Evolutionary conservation across 2,797 vertebrate species (phyloP), one percentile per base, ranked within the genome.

Genomic region (Sparus aurata): DNA sequence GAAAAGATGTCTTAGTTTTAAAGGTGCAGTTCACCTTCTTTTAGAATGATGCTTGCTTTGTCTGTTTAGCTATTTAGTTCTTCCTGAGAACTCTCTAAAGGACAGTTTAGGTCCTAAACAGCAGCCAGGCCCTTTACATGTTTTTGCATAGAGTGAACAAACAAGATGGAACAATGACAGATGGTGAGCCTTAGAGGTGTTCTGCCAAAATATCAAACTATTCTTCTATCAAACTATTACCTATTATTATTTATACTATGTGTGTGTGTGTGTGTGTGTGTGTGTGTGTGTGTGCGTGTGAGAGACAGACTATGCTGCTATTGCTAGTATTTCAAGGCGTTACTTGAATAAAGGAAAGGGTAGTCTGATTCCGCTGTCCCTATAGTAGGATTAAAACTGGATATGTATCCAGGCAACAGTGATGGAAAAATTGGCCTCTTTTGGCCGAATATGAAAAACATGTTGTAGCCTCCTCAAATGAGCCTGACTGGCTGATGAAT

Each of bases 301-400:
- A 4, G 45, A 43, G 41, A 45, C 5, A 45, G 12, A 18, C 18
- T 73, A 12, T n/a, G 49, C 9, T n/a, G n/a, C 16, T 15, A 1
- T 27, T 54, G 49, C 18, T 5, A 22, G 18, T 60, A 50, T 68
- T 60, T 54, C 5, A 34, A 61, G 62, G 54, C 47, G 45, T 61
- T 9, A 41, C 38, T 61, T 55, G n/a, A 67, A 47, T 67, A 73
- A 72, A 13, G 46, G 45, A 52, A 22, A 22, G 41, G 27, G 23
- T 47, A 38, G 17, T 49, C 17, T 62, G 34, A 38, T 54, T 63
- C 27, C 47, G 12, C n/a, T 25, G 25, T 3, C 13, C 27, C 43
- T 30, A 12, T 17, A 7, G 15, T n/a, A 17, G 62, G 17, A 41
- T 66, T 50, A 41, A 59, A 66, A 34, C 12, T 18, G 47, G 3